Base-by-base conservation (phyloP, 2,113 vertebrate genomes). In the Alaudala cheleensis region DNA sequence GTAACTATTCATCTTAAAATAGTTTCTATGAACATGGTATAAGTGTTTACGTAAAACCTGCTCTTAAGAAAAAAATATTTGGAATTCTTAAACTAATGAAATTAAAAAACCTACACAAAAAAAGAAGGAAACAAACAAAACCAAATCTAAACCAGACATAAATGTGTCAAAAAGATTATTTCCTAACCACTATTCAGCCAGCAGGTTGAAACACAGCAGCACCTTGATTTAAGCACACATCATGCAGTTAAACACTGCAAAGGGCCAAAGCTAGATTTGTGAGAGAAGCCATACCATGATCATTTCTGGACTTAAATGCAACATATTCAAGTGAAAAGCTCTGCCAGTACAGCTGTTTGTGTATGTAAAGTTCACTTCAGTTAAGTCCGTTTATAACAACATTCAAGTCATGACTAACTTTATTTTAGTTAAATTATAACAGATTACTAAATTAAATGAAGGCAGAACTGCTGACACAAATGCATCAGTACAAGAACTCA, bases 381-480 rank as follows among this genome's bases (percentile, higher is more conserved):
- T 53, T 50, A 72, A 65, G 25, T 15, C 8, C 12, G 3, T 65
- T 80, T 51, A 58, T 22, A 91, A 21, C 8, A 82, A 70, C 24
- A 45, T 53, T 90, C 18, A 65, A 82, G 50, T 39, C 64, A 31
- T 29, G 16, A 23, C 45, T 79, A 81, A 66, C 60, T 90, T 86
- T 64, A 65, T 61, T 65, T 71, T 58, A 92, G 58, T 49, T 47
- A 89, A 91, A 93, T 29, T 82, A 5, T 37, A 91, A 86, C 29
- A 91, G 45, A 93, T n/a, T 58, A 80, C 26, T 71, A 76, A 80
- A 79, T 66, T 34, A 83, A 83, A 66, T 6, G 1, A 72, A 70
- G 40, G 88, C 26, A 51, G 26, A 97, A 95, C 56, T 89, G 70
- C 77, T 96, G 93, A 96, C 67, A 81, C 42, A 91, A 92, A 62